phyloP scores from a whole-genome alignment of 2,113 vertebrate species.

The Nothoprocta pentlandii region DNA sequence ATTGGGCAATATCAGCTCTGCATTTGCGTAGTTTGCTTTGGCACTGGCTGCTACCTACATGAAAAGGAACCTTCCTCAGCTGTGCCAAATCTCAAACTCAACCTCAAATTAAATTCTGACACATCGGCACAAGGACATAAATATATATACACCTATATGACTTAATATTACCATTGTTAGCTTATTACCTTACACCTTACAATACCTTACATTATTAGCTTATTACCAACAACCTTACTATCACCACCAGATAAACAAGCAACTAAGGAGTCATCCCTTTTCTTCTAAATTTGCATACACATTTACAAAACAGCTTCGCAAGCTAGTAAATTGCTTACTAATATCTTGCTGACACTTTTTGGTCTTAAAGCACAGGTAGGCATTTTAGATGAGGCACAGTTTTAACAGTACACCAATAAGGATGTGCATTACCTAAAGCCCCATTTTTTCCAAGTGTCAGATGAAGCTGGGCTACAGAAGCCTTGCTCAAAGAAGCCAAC shows the following conservation, averaged over 20 bases:
- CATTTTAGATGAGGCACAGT: not conserved
- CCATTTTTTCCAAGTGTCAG: not conserved
- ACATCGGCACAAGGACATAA: not conserved
- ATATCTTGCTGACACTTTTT: not conserved
- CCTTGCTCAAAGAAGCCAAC: not conserved
- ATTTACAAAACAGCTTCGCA: not conserved
- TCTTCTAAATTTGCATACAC: no score
- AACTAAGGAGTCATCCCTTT: not conserved
- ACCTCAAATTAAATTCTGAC: accelerated
- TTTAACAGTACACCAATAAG: not conserved
- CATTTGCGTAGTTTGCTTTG: accelerated
- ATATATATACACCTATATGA: not conserved
- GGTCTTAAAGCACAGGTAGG: not conserved
- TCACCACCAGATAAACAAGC: not conserved
- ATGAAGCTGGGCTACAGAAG: not conserved
- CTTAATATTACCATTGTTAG: not conserved
- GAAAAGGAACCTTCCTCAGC: not conserved
- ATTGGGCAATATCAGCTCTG: not conserved
- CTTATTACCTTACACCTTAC: not conserved
- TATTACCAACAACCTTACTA: not conserved
- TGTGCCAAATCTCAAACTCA: not conserved
- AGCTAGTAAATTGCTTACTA: not conserved
- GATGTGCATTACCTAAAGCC: accelerated
- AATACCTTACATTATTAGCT: not conserved
- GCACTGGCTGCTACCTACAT: not conserved